Conservation (phyloP, 2,113 vertebrate genomes). For the Phainopepla nitens region DNA sequence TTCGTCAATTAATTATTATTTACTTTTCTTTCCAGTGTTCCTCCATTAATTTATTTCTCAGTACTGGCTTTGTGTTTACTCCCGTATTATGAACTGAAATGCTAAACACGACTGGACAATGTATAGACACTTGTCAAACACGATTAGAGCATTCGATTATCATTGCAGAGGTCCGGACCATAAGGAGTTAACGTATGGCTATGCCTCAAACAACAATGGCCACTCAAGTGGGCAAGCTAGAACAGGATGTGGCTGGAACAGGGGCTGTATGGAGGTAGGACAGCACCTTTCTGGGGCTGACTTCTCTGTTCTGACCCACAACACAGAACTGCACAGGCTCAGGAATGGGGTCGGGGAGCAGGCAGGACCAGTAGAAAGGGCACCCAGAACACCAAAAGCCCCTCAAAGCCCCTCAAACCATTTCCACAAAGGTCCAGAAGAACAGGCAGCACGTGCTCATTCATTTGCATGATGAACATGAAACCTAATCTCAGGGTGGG, state of each 20-base stretch:
- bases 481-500: not conserved
- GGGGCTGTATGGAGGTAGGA: not conserved
- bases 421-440: not conserved
- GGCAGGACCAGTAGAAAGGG: not conserved
- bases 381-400: not conserved
- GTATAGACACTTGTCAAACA: not conserved
- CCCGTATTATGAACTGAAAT: not conserved
- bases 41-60: not conserved
- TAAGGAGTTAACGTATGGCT: not conserved
- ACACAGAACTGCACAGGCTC: not conserved
- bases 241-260: not conserved
- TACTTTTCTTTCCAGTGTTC: not conserved
- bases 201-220: not conserved
- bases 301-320: not conserved
- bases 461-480: not conserved
- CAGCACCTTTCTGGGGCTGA: not conserved
- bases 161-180: not conserved
- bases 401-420: not conserved
- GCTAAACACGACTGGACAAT: not conserved
- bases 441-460: not conserved
- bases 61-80: not conserved
- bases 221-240: not conserved
- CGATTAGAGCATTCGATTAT: not conserved
- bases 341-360: accelerated
- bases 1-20: not conserved